Conservation (phyloP, 2,888 invertebrate species). For the Drosophila austrosaltans region DNA sequence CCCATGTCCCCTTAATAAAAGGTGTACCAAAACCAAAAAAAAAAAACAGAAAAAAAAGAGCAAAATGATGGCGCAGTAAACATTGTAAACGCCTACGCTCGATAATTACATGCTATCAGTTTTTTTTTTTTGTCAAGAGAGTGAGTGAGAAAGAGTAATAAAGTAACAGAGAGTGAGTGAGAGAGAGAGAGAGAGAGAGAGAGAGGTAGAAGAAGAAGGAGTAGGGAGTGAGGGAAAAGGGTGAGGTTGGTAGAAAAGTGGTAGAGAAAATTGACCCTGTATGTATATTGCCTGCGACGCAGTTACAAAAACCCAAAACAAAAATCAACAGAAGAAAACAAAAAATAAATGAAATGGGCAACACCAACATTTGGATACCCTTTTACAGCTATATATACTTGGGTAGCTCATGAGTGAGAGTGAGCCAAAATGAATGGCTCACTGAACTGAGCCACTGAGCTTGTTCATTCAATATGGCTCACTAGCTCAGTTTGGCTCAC, state of each 20-base stretch:
- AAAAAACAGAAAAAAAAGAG: slow-evolving; percentile 22
- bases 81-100: slow-evolving; percentile 54
- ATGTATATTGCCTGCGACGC: slow-evolving; percentile 48
- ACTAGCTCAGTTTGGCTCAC: no score
- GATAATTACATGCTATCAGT: slow-evolving; percentile 63
- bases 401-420: no score
- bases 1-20: slow-evolving; percentile 21
- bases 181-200: slow-evolving; percentile 9
- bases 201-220: background rate
- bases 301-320: slow-evolving; percentile 41
- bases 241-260: background rate
- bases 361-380: background rate
- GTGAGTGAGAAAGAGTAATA: slow-evolving; percentile 1
- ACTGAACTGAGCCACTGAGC: no score
- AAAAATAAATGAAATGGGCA: background rate
- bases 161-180: background rate
- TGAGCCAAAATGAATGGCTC: no score
- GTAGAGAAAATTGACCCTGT: slow-evolving; percentile 38
- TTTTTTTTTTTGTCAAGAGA: slow-evolving; percentile 32
- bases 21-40: slow-evolving; percentile 26
- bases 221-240: background rate
- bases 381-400: background rate
- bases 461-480: no score
- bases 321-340: background rate
- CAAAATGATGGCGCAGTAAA: slow-evolving; percentile 41